phyloP scores from a whole-genome alignment of 2,113 vertebrate genomes.

The Falcunculus frontatus region DNA sequence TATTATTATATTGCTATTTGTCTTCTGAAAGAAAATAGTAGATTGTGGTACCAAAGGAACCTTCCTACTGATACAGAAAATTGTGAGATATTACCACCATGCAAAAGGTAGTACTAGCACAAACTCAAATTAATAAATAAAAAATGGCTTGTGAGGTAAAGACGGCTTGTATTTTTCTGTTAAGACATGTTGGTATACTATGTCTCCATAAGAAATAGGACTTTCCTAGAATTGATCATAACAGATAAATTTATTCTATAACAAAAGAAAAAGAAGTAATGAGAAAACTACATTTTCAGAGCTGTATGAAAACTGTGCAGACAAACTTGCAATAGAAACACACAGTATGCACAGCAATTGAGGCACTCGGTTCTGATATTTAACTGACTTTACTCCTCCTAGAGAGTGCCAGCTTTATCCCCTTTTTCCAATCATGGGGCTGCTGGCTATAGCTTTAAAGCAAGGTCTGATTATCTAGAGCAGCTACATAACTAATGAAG shows the following conservation, averaged over 20 bases:
- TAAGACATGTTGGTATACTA: background rate
- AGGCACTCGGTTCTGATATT: background rate
- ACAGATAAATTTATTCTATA: background rate
- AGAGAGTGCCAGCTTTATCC: background rate
- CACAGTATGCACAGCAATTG: background rate
- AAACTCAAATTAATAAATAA: background rate
- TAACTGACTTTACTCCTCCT: background rate
- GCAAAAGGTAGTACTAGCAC: background rate
- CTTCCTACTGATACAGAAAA: background rate
- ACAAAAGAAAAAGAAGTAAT: background rate
- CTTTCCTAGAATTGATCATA: background rate
- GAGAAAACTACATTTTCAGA: conserved; percentile 6
- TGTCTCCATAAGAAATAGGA: background rate
- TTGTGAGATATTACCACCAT: background rate
- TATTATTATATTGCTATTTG: background rate
- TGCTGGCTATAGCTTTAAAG: background rate
- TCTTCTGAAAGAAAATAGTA: background rate
- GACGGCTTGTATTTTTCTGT: background rate
- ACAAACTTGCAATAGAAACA: background rate
- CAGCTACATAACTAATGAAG: background rate
- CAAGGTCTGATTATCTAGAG: background rate
- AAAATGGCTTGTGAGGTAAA: background rate
- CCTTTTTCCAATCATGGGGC: background rate
- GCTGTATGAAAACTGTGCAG: background rate
- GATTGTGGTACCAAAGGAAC: background rate